Evolutionary conservation across 2,797 vertebrate genomes (phyloP).

Genomic region (Lophotriccus pileatus): DNA sequence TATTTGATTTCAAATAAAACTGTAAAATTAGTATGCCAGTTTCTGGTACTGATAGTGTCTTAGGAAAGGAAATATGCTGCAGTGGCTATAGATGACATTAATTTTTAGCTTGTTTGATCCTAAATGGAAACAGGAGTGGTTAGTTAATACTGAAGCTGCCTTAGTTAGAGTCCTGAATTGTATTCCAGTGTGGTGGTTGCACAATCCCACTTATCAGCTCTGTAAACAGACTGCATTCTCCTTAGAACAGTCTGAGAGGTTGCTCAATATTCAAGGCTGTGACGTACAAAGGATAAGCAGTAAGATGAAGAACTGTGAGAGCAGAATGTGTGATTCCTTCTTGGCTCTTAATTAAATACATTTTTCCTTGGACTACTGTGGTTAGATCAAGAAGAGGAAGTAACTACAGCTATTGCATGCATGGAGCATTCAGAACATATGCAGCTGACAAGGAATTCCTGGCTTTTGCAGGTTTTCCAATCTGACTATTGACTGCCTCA

Average conservation of each 20-base stretch:
- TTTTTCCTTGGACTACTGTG: background rate
- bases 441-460: background rate
- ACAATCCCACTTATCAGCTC: background rate
- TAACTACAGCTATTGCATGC: background rate
- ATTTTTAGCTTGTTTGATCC: background rate
- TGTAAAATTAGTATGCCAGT: background rate
- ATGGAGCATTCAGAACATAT: background rate
- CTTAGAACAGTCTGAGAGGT: background rate
- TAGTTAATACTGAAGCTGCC: background rate
- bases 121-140: background rate
- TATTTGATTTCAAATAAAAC: background rate
- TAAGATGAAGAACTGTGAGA: background rate
- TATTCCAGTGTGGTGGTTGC: background rate
- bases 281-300: background rate
- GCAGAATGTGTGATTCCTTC: background rate
- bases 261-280: background rate
- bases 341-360: background rate
- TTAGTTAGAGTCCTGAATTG: background rate
- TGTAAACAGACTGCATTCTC: background rate
- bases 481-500: background rate
- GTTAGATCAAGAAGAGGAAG: background rate
- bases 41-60: background rate
- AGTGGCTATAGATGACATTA: background rate
- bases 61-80: background rate
- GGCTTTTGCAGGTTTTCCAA: background rate